These are phyloP conservation scores for Mormyrus proboscirostris DNA, from an alignment of 2,797 vertebrate genomes.

Conservation along the genomic window DNA sequence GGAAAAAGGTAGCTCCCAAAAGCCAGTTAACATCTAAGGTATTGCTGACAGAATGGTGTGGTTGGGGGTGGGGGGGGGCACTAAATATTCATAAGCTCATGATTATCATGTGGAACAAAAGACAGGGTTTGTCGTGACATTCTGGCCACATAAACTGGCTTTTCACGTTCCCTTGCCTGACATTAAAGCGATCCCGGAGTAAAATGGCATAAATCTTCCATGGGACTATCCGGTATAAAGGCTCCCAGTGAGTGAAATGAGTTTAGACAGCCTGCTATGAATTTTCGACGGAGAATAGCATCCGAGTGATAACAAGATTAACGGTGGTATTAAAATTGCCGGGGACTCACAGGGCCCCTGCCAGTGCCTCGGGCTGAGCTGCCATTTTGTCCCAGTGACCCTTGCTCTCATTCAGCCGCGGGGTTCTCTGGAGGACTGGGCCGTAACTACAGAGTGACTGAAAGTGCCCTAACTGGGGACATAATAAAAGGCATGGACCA, in stretches of 20 bases:
- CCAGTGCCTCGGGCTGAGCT: conserved; percentile 43
- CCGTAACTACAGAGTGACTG: background rate
- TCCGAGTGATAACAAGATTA: conserved; percentile 29
- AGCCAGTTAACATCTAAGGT: conserved; percentile 17
- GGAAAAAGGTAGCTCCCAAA: conserved; percentile 11
- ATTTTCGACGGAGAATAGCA: conserved; percentile 27
- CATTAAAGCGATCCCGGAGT: conserved; percentile 23
- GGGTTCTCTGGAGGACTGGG: conserved; percentile 13
- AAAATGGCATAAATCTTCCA: conserved; percentile 28
- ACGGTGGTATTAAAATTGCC: conserved; percentile 22
- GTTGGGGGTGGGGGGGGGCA: background rate
- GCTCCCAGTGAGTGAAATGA: conserved; percentile 22
- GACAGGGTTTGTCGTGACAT: conserved; percentile 27
- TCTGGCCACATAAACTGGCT: conserved; percentile 28
- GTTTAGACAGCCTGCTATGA: conserved; percentile 27
- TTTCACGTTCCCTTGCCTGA: conserved; percentile 25
- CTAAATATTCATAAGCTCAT: conserved; percentile 30
- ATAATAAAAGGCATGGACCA: conserved; percentile 4
- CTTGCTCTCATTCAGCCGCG: background rate
- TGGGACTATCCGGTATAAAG: conserved; percentile 13
- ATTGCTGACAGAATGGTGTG: conserved; percentile 1
- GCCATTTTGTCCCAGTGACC: conserved; percentile 35
- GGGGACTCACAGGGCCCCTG: conserved; percentile 12
- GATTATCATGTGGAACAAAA: conserved; percentile 26
- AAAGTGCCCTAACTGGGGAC: background rate